phyloP scores from a whole-genome alignment of 2,113 vertebrate species.

The Semnornis frantzii region DNA sequence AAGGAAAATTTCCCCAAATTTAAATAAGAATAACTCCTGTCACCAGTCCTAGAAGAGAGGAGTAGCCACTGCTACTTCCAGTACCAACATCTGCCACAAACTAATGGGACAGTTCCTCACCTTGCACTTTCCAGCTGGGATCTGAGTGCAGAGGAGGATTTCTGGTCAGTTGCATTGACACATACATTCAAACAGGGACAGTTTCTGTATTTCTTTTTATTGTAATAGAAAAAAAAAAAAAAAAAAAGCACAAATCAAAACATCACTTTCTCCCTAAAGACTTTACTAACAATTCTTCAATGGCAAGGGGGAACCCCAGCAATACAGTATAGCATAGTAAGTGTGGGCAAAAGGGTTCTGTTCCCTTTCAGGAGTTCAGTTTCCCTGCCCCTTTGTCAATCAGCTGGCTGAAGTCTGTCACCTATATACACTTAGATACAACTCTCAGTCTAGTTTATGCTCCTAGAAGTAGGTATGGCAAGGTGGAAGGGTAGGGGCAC shows the following conservation, averaged over 20 bases:
- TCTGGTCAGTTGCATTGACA: not conserved
- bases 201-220: slow-evolving; percentile 70
- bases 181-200: not conserved
- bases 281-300: slow-evolving; percentile 64
- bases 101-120: not conserved
- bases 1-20: not conserved
- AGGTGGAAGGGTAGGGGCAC: not conserved
- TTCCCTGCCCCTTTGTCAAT: slow-evolving; percentile 1
- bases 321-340: slow-evolving; percentile 22
- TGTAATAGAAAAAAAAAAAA: slow-evolving; percentile 74
- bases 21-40: not conserved
- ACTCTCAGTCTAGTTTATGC: slow-evolving; percentile 2
- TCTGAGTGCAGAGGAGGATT: rapidly evolving
- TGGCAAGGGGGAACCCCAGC: slow-evolving; percentile 42
- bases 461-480: not conserved
- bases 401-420: not conserved
- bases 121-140: not conserved
- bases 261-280: slow-evolving; percentile 62
- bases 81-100: not conserved
- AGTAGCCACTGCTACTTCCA: not conserved
- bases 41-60: not conserved
- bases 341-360: not conserved
- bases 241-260: slow-evolving; percentile 41
- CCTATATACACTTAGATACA: slow-evolving; percentile 1
- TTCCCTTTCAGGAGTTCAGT: not conserved